Base-by-base conservation (phyloP, 1,140 invertebrate species). In the Melitaea cinxia region DNA sequence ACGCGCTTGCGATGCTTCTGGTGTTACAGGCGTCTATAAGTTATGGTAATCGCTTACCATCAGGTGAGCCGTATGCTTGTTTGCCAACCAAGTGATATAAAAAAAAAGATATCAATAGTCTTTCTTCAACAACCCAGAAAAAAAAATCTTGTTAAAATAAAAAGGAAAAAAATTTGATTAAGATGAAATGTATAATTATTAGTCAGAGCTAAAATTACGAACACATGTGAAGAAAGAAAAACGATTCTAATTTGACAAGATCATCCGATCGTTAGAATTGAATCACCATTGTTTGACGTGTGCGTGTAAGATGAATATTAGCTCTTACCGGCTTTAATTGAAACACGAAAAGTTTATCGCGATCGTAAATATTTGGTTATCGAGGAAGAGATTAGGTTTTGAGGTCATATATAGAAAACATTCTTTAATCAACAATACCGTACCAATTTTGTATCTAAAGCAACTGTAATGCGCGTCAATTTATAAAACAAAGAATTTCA, bases 341-440 rank as follows among this genome's bases (percentile, higher is more conserved):
- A 61, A 30, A 56, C 62, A 35, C 33, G n/a, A 37, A 60, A 39
- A 52, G 65, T 65, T 65, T 70, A 70, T 61, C 68, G 39, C 54
- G 19, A 15, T 7, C 15, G 15, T 35, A 62, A 67, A 70, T 70
- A 58, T 65, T 70, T 65, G 53, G 33, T 33, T 57, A 70, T 57
- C 57, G 53, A 62, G 49, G 45, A 39, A 56, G 33, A 68, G 37
- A 53, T 59, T 52, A 59, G 17, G 37, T 30, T 52, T 57, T 28
- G 54, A 26, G 37, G 37, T 57, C 45, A 15, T 17, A 33, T 14
- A 14, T 45, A 35, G 39, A 10, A 57, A 57, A 57, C 45, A 17
- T 57, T 57, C 14, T 57, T 57, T 21, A 17, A 45, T 7, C n/a
- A 47, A 47, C 45, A 45, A 10, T n/a, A 15, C 33, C 12, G 4